Evolutionary conservation across 2,797 vertebrate genomes (phyloP).

Genomic region (Microcaecilia unicolor): DNA sequence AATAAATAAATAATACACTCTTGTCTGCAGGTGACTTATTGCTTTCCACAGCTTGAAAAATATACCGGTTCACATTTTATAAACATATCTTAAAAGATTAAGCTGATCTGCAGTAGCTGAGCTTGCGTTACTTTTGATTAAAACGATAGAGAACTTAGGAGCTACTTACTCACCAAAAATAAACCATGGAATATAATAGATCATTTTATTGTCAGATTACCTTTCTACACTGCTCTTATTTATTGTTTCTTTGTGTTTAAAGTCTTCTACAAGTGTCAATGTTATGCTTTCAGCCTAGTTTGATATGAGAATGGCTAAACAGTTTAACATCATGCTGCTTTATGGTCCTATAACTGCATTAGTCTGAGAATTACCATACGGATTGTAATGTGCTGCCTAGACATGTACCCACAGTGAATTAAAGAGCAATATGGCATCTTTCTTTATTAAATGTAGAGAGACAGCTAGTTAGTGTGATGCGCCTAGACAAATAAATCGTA

Average conservation of each 20-base stretch:
- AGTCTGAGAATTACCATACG: conserved; percentile 24
- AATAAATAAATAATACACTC: too few relatives aligned
- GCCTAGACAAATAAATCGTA: conserved; percentile 17
- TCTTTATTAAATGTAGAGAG: conserved; percentile 18
- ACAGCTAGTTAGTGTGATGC: conserved; percentile 18
- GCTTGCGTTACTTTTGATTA: too few relatives aligned
- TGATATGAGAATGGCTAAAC: conserved; percentile 26
- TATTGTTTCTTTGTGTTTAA: conserved; percentile 19
- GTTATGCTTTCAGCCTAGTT: conserved; percentile 22
- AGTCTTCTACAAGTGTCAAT: conserved; percentile 19
- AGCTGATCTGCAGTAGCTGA: too few relatives aligned
- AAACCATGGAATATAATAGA: too few relatives aligned
- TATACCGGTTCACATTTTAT: too few relatives aligned
- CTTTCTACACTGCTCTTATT: conserved; percentile 13
- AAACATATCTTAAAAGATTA: too few relatives aligned
- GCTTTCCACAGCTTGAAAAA: too few relatives aligned
- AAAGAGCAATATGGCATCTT: conserved; percentile 32
- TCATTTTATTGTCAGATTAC: too few relatives aligned
- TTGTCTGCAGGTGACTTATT: too few relatives aligned
- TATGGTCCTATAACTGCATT: conserved; percentile 29
- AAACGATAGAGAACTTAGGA: too few relatives aligned
- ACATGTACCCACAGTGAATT: conserved; percentile 33
- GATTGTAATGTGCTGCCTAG: conserved; percentile 21
- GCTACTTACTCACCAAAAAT: too few relatives aligned
- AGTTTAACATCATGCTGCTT: conserved; percentile 36